phyloP scores from a whole-genome alignment of 1,140 invertebrate species.

The Hyles vespertilio region DNA sequence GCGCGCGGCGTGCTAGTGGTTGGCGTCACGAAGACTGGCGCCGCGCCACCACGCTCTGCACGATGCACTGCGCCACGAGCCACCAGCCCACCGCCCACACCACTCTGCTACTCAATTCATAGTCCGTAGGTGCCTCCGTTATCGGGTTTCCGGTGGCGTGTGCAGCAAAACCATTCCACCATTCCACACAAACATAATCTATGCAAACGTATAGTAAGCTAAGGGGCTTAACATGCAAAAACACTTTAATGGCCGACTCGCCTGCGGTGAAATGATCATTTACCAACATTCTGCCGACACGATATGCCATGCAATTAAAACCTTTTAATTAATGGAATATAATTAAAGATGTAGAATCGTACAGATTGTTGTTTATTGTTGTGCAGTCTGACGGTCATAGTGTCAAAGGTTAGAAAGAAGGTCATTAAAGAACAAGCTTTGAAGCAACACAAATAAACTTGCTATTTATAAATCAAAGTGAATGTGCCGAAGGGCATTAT shows the following conservation, averaged over 20 bases:
- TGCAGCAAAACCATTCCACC: constrained; percentile 17
- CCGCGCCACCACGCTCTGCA: constrained; percentile 6
- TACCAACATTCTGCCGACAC: no score
- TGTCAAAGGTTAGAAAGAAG: no score
- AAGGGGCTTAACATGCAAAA: constrained; percentile 15
- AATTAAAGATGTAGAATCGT: no score
- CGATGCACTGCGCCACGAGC: constrained; percentile 4
- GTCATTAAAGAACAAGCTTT: no score
- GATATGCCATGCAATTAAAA: no score
- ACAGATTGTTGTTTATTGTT: no score
- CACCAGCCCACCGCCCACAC: not conserved
- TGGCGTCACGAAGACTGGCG: constrained; percentile 2
- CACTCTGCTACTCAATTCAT: constrained; percentile 22
- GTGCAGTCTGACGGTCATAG: no score
- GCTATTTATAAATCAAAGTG: no score
- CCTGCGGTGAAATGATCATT: constrained; percentile 6
- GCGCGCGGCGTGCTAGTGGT: constrained; percentile 13
- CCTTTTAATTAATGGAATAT: no score
- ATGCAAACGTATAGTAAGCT: constrained; percentile 19
- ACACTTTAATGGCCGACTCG: constrained; percentile 8
- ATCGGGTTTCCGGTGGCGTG: constrained; percentile 33
- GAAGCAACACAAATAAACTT: no score
- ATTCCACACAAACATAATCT: constrained; percentile 17
- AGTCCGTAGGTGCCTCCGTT: constrained; percentile 25
- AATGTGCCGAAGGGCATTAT: no score